Conservation (phyloP, 92 coral and sea anemone genomes). For the Anthopleura xanthogrammica region DNA sequence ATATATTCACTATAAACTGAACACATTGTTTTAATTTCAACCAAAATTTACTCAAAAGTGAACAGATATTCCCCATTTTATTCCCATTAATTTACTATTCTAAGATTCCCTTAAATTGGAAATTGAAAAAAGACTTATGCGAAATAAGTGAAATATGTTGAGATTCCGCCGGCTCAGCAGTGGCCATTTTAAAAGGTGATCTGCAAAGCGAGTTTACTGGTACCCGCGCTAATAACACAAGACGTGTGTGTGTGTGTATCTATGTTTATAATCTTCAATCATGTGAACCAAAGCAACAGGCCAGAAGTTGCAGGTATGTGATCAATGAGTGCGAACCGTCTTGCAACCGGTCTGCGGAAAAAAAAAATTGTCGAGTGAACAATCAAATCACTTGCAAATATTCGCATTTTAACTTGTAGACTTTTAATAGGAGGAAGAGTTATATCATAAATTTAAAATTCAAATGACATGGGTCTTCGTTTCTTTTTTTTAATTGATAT, state of each 20-base stretch:
- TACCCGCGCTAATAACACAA: slow-evolving; percentile 13
- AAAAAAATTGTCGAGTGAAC: background rate
- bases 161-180: background rate
- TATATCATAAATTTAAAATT: no score
- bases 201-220: slow-evolving; percentile 13
- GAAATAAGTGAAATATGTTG: background rate
- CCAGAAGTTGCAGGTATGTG: background rate
- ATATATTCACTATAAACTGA: no score
- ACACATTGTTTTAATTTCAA: no score
- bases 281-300: slow-evolving; percentile 6
- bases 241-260: background rate
- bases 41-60: no score
- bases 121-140: no score
- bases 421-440: no score
- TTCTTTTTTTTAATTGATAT: background rate
- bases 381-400: background rate
- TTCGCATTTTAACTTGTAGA: no score
- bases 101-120: no score
- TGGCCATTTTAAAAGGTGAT: background rate
- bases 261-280: slow-evolving; percentile 1
- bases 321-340: background rate
- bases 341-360: no score
- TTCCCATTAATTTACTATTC: no score
- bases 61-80: no score
- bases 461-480: background rate